phyloP scores from a whole-genome alignment of 2,113 vertebrate genomes.

The Oryzias celebensis region DNA sequence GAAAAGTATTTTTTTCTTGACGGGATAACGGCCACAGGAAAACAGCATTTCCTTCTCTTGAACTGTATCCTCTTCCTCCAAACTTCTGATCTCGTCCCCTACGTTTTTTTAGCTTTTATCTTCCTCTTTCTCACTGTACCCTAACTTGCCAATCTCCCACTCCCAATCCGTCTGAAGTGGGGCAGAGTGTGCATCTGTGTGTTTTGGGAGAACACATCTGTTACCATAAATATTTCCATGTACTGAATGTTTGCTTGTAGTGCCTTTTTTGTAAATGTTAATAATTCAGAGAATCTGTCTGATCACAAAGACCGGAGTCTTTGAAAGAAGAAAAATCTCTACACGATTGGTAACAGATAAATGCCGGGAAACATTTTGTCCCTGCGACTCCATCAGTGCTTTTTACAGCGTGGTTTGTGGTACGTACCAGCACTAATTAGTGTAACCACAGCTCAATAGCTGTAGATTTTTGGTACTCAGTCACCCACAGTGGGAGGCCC shows the following conservation, averaged over 20 bases:
- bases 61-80: not conserved
- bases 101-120: too few species aligned
- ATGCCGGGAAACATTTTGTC: not conserved
- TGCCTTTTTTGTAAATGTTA: not conserved
- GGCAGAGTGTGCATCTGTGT: not conserved
- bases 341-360: not conserved
- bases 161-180: not conserved
- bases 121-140: not conserved
- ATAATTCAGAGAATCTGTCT: too few species aligned
- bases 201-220: not conserved
- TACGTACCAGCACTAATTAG: slow-evolving; percentile 44
- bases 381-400: not conserved
- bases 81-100: not conserved
- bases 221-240: slow-evolving; percentile 5
- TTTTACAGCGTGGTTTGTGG: not conserved
- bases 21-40: slow-evolving; percentile 11
- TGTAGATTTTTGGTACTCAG: slow-evolving; percentile 21
- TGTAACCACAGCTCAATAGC: slow-evolving; percentile 17
- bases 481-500: slow-evolving; percentile 14
- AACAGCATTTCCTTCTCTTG: not conserved
- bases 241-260: not conserved
- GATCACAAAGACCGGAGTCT: too few species aligned
- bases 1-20: slow-evolving; percentile 36
- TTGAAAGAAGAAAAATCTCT: not conserved
- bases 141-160: not conserved